A percentile compares a stretch with the other conserved stretches of the same genome.
Evolutionary conservation across 2,888 invertebrate species (phyloP).

Genomic region (Gandaritis pyraliata): DNA sequence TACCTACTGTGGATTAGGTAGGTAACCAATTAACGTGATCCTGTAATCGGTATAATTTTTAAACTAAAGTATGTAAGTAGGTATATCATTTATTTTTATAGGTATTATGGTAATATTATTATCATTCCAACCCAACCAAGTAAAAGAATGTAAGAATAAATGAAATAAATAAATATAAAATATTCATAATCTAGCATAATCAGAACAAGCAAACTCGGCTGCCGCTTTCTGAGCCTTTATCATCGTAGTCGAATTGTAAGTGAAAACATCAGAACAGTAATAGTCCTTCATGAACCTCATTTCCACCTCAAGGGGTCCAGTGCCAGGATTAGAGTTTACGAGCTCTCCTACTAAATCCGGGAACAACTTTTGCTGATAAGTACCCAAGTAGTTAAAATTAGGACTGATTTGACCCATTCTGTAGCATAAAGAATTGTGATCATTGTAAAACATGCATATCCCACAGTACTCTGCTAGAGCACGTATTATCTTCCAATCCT

Average conservation of each 20-base stretch:
- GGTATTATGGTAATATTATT: no score
- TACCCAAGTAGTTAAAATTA: constrained; percentile 58
- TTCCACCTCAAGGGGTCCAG: constrained; percentile 51
- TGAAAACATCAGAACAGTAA: constrained; percentile 72
- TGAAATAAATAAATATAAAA: constrained; percentile 12
- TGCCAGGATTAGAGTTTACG: constrained; percentile 21
- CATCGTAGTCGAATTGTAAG: constrained; percentile 73
- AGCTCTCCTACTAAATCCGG: constrained; percentile 46
- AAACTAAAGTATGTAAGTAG: no score
- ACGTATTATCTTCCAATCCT: constrained; percentile 98
- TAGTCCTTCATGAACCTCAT: constrained; percentile 65
- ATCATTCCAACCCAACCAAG: neutral
- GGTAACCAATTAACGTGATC: no score
- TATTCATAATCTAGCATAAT: constrained; percentile 45
- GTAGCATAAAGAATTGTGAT: constrained; percentile 53
- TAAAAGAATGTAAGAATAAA: constrained; percentile 5
- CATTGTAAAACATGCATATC: constrained; percentile 59
- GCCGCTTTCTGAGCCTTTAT: constrained; percentile 64
- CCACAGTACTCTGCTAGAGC: constrained; percentile 69
- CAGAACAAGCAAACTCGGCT: constrained; percentile 44
- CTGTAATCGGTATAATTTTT: no score
- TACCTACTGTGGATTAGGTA: no score
- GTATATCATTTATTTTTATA: no score
- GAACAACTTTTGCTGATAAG: constrained; percentile 62
- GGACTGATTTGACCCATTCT: constrained; percentile 71